Base-by-base conservation (phyloP, 2,113 vertebrate species). In the Anarrhichthys ocellatus region DNA sequence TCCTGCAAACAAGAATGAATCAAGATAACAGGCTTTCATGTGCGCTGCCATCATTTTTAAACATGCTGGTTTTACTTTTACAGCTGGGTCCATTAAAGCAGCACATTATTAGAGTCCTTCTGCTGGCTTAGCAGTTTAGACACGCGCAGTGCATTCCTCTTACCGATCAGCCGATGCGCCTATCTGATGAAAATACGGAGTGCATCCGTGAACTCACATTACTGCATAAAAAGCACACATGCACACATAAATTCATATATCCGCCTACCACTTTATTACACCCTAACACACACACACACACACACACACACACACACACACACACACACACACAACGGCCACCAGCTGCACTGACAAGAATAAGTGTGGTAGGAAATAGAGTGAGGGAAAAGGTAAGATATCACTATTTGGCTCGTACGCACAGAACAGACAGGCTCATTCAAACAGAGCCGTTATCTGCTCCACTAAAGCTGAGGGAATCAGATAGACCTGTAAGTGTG, bases 391-490 rank as follows among this genome's bases (percentile, higher is more conserved):
- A 71, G 86, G 79, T 85, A 78, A 83, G 70, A 82, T 83, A 79
- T 87, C 80, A 76, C 62, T 54, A 56, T 83, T 87, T 73, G 80
- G 70, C 83, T 79, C 17, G 24, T 70, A 64, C 54, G 58, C 56
- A 76, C 78, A 46, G 64, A 76, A 86, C 73, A 81, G 86, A 84
- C 73, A 68, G 78, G 67, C 78, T 77, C 84, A 83, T 84, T 88
- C 86, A 87, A 87, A 87, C 82, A 32, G 80, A 40, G 79, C 68
- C 48, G 86, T 84, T 94, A 92, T 92, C 89, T 78, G 76, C 75
- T 40, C 52, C 2, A 78, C 87, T 86, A 83, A 87, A 87, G 84
- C 77, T 82, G 81, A 78, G 42, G 70, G 78, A 88, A 84, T 87
- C 88, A 84, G 91, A 94, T 88, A 83, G 82, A 87, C 40, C 73